Conservation (phyloP, 2,888 invertebrate species). For the Torymus tubicola region DNA sequence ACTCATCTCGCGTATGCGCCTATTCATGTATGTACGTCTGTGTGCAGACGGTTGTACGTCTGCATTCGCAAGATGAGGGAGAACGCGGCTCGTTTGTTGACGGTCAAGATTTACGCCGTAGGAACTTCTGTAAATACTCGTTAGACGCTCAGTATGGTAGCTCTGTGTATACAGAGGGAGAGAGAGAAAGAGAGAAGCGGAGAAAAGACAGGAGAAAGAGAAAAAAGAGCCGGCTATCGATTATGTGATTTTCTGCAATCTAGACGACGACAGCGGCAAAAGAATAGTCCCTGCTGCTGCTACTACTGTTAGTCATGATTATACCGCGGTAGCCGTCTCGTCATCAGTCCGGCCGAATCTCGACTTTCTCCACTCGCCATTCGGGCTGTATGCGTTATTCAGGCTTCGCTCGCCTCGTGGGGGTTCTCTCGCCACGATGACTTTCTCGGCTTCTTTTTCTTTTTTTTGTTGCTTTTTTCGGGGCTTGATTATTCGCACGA, state of each 20-base stretch:
- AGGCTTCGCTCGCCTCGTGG: background rate
- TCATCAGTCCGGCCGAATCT: constrained; percentile 29
- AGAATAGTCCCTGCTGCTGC: background rate
- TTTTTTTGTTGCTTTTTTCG: background rate
- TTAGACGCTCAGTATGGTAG: constrained; percentile 1
- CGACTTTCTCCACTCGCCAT: constrained; percentile 20
- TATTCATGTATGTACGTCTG: no score
- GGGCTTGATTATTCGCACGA: constrained; percentile 36
- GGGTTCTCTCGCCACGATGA: background rate
- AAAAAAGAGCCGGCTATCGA: constrained; percentile 15
- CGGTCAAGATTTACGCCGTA: no score
- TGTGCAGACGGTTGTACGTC: no score
- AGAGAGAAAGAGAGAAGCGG: background rate
- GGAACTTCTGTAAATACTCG: constrained; percentile 39
- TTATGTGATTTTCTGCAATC: constrained; percentile 48
- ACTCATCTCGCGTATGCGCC: no score
- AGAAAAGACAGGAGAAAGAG: background rate
- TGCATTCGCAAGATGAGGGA: no score
- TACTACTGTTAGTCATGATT: constrained; percentile 5
- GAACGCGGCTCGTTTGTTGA: no score
- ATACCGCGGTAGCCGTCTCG: background rate
- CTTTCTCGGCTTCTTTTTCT: background rate
- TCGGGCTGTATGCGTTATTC: background rate
- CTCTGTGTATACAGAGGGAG: background rate
- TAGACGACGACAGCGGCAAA: background rate